These are phyloP conservation scores for Potamarius usumacintae DNA, from an alignment of 2,113 vertebrate genomes.

Conservation along the genomic window DNA sequence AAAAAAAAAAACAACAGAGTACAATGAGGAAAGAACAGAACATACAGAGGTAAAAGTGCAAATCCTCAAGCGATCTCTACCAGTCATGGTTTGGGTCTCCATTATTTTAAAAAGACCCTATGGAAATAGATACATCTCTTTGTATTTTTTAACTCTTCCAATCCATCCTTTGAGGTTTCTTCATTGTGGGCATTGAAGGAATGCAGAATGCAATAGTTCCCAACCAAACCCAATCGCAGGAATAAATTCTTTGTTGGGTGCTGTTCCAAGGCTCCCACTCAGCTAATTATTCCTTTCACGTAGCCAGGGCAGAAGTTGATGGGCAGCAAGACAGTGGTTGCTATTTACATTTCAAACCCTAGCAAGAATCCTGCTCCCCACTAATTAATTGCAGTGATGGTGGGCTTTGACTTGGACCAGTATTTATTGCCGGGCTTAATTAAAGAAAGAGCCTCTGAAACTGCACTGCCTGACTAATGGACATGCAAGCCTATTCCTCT, in stretches of 20 bases:
- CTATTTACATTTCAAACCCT: slow-evolving; percentile 61
- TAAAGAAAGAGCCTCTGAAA: slow-evolving; percentile 56
- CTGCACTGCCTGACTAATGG: slow-evolving; percentile 39
- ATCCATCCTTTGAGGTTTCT: not conserved
- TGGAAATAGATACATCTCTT: not conserved
- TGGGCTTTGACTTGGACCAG: slow-evolving; percentile 37
- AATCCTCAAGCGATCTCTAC: not conserved
- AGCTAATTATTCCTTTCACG: slow-evolving; percentile 43
- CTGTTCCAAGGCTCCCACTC: slow-evolving; percentile 5
- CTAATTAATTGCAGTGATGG: slow-evolving; percentile 58
- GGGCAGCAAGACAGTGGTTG: slow-evolving; percentile 45
- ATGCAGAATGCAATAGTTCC: slow-evolving; percentile 19
- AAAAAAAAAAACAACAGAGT: too few relatives aligned
- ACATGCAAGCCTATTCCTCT: slow-evolving; percentile 22
- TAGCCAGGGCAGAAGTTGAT: slow-evolving; percentile 30
- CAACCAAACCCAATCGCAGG: slow-evolving; percentile 28
- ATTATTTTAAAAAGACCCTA: slow-evolving; percentile 13
- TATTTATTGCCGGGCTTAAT: slow-evolving; percentile 63
- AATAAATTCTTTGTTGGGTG: slow-evolving; percentile 14
- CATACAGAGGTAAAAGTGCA: not conserved
- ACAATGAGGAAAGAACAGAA: not conserved
- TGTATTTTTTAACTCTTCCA: slow-evolving; percentile 2
- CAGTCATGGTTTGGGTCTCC: slow-evolving; percentile 13
- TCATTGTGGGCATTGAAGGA: not conserved
- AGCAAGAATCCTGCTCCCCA: slow-evolving; percentile 41